A percentile compares a stretch with the other conserved stretches of the same genome.
These are phyloP conservation scores for Calliopum simillimum DNA, from an alignment of 2,888 invertebrate species.

Conservation along the genomic window DNA sequence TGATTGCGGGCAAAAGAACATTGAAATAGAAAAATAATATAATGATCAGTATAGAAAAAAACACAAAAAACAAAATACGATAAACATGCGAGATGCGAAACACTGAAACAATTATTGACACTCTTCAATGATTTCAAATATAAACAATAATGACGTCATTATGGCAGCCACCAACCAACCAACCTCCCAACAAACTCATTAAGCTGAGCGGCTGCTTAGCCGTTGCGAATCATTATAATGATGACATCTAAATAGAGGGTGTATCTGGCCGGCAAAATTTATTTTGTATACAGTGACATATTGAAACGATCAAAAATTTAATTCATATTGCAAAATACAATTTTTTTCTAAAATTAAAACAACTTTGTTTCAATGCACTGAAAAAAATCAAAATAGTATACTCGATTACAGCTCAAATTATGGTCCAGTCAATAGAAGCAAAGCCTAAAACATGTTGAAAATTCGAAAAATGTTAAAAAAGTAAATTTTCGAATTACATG, in stretches of 20 bases:
- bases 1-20: background rate
- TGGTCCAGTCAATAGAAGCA: too few species aligned
- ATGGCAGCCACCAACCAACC: background rate
- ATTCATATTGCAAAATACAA: background rate
- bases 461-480: too few species aligned
- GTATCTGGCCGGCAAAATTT: background rate
- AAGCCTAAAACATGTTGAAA: too few species aligned
- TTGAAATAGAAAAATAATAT: background rate
- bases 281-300: background rate
- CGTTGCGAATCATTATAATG: background rate
- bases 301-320: constrained; percentile 12
- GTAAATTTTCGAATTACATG: too few species aligned
- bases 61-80: background rate
- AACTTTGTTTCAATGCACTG: too few species aligned
- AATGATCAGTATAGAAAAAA: background rate
- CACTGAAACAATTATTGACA: background rate
- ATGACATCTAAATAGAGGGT: too few species aligned
- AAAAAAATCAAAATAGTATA: too few species aligned
- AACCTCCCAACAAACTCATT: background rate
- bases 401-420: background rate
- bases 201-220: background rate
- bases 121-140: constrained; percentile 15
- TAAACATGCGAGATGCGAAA: too few species aligned
- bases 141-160: constrained; percentile 23
- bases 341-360: background rate